These are phyloP conservation scores for Xyrichtys novacula DNA, from an alignment of 2,797 vertebrate genomes.

Conservation along the genomic window DNA sequence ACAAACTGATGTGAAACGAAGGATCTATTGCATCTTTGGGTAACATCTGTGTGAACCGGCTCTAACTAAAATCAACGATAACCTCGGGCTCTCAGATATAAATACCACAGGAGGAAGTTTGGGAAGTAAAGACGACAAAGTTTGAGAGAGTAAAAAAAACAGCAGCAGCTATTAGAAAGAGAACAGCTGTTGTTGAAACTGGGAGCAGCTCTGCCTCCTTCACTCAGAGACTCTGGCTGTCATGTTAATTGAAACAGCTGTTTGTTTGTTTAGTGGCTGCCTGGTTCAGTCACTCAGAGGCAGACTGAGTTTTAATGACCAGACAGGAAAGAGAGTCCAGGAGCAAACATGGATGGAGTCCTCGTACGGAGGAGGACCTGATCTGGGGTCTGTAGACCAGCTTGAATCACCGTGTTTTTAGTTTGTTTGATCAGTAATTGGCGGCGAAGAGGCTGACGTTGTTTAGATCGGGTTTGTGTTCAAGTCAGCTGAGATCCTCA, in stretches of 20 bases:
- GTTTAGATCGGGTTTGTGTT: too few relatives aligned
- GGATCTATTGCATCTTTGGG: too few relatives aligned
- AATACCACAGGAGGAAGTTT: not conserved
- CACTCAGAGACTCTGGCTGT: conserved; percentile 3
- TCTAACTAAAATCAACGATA: not conserved
- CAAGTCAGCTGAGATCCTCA: too few relatives aligned
- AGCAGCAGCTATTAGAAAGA: not conserved
- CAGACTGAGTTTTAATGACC: conserved; percentile 3
- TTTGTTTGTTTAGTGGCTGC: not conserved
- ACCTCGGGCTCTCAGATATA: not conserved
- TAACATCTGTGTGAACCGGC: too few relatives aligned
- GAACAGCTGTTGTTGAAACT: conserved; percentile 5
- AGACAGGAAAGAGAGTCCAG: not conserved
- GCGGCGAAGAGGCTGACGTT: too few relatives aligned
- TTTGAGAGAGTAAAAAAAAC: not conserved
- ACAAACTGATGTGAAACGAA: too few relatives aligned
- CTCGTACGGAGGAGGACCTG: too few relatives aligned
- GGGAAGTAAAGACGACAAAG: not conserved
- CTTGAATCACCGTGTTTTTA: too few relatives aligned
- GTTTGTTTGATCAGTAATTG: too few relatives aligned
- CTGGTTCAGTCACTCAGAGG: not conserved
- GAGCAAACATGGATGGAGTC: not conserved
- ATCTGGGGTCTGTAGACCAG: too few relatives aligned
- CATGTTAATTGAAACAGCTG: conserved; percentile 1
- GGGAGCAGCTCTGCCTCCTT: not conserved